These are phyloP conservation scores for Prolemur simus DNA, from an alignment of 2,113 vertebrate species.

Conservation along the genomic window DNA sequence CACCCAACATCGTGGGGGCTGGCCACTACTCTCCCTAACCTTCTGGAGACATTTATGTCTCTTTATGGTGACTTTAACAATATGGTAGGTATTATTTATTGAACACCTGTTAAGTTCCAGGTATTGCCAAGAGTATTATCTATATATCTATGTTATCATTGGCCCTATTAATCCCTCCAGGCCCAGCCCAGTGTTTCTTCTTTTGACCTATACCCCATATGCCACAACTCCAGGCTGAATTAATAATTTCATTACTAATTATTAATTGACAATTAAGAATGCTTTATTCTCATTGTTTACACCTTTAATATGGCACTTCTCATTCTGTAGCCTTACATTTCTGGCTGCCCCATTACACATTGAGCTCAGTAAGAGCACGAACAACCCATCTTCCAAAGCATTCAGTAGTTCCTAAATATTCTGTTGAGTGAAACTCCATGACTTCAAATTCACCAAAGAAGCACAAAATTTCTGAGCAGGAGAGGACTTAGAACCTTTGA, in stretches of 20 bases:
- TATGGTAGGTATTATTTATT: neutral
- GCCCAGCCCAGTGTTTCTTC: neutral
- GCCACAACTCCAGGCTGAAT: neutral
- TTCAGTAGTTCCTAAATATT: neutral
- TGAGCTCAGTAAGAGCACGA: neutral
- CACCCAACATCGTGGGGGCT: neutral
- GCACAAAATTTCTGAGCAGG: neutral
- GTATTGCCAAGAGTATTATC: neutral
- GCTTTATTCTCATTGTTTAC: neutral
- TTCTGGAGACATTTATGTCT: neutral
- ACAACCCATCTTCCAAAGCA: neutral
- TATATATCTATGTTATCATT: neutral
- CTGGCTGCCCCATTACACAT: neutral
- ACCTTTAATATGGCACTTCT: neutral
- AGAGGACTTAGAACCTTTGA: neutral
- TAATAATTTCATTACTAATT: neutral
- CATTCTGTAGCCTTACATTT: neutral
- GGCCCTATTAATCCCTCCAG: neutral
- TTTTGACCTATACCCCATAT: neutral
- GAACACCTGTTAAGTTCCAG: neutral
- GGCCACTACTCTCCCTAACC: neutral
- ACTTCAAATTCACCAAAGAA: neutral
- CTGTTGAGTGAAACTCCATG: neutral
- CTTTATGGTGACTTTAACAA: neutral
- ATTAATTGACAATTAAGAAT: neutral